A percentile compares a stretch with the other conserved stretches of the same genome.
phyloP scores from a whole-genome alignment of 1,140 invertebrate species.

The Drosophila nasuta region DNA sequence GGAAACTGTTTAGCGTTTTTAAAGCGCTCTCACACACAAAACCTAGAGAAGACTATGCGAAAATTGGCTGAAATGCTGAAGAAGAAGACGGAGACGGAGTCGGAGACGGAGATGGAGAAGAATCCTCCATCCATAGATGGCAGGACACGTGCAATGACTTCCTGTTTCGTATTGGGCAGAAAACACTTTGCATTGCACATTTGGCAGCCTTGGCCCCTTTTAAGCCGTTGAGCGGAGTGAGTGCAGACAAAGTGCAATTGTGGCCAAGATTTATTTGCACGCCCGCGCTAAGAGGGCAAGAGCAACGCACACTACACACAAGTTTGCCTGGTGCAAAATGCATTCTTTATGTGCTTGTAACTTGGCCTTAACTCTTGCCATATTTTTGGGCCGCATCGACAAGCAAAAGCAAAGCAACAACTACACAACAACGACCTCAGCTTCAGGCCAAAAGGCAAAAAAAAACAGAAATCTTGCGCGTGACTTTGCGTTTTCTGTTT shows the following conservation, averaged over 20 bases:
- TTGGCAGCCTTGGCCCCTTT: constrained; percentile 62
- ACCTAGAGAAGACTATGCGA: constrained; percentile 49
- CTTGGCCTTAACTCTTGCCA: constrained; percentile 39
- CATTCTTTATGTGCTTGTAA: constrained; percentile 49
- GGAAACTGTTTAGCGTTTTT: constrained; percentile 68
- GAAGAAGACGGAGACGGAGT: too few species aligned
- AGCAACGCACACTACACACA: constrained; percentile 1
- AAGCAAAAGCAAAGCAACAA: constrained; percentile 2
- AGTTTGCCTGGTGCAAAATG: constrained; percentile 36
- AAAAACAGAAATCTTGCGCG: constrained; percentile 57
- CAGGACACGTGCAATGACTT: constrained; percentile 23
- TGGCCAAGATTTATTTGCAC: constrained; percentile 79
- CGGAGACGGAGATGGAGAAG: too few species aligned
- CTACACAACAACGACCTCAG: constrained; percentile 8
- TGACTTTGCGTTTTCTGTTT: constrained; percentile 62
- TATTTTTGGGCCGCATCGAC: constrained; percentile 39
- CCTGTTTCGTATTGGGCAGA: not conserved
- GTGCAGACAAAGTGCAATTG: constrained; percentile 57
- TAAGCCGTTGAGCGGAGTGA: not conserved
- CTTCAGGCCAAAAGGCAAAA: constrained; percentile 46
- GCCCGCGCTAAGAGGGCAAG: constrained; percentile 53
- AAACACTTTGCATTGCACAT: constrained; percentile 50
- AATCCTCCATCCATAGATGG: constrained; percentile 50
- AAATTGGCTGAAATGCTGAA: constrained; percentile 57
- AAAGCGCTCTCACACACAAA: constrained; percentile 8